Evolutionary conservation across 37 sponge, comb jelly and placozoan species (phyloP), one percentile per base, ranked within the genome.

Genomic region (Halichondria panicea): DNA sequence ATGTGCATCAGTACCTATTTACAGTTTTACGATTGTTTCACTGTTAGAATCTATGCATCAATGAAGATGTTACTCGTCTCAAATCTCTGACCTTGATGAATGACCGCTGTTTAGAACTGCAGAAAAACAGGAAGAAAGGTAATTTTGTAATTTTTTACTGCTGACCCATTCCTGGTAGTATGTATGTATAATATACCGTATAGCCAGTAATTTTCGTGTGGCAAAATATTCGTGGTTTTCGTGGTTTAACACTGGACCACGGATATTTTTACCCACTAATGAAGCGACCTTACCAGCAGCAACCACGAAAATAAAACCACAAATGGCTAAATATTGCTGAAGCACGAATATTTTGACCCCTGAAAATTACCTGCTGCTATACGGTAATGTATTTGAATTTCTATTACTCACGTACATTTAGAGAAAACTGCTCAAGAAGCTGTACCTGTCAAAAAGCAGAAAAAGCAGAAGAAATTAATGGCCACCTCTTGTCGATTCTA

Each of bases 41-140:
- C n/a, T 68, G n/a, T 4, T 52, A 84, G 82, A 96, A 81, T 67
- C 67, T 92, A 50, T 98, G 99, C 53, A 92, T 95, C 45, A 92
- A 98, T 83, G 89, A 87, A 19, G 61, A 80, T 30, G 99, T 99
- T 11, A 78, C 66, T 4, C 68, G 71, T 22, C 74, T 99, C 44
- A 81, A 69, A 37, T 86, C 84, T 13, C 63, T 85, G 50, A 61
- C 87, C 18, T 77, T 94, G 35, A 96, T 99, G 43, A 99, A 99
- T 46, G 99, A 99, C 31, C 63, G 92, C 2, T 99, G 99, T 60
- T 77, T 93, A 0, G 97, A 99, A 44, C 85, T 99, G 60, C 89
- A 86, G 58, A 87, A 74, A 58, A 85, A 72, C 56, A 92, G 84
- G 59, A 87, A 74, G 54, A 84, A 85, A 77, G 63, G 88, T 94